phyloP scores from a whole-genome alignment of 1,140 invertebrate genomes.

The Pogonognathellus flavescens region DNA sequence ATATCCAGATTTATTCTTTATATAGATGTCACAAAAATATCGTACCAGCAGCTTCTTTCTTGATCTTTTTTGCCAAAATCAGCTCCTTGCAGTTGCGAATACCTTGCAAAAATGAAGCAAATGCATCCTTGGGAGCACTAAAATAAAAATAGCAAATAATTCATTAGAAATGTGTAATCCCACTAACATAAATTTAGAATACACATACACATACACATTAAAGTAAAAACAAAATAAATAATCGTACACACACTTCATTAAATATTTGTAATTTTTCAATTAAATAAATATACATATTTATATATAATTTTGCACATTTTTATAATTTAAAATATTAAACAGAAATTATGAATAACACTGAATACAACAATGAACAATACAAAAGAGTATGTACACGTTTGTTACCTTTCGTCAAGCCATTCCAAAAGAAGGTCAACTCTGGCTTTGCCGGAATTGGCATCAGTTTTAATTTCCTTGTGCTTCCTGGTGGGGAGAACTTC shows the following conservation, averaged over 20 bases:
- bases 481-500: conserved; percentile 56
- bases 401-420: conserved; percentile 58
- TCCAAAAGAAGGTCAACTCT: conserved; percentile 57
- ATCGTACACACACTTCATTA: too few species aligned
- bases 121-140: conserved; percentile 55
- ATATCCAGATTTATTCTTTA: not conserved
- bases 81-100: conserved; percentile 58
- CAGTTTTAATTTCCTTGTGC: conserved; percentile 59
- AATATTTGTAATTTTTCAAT: too few species aligned
- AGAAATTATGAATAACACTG: too few species aligned
- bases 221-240: not conserved
- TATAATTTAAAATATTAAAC: too few species aligned
- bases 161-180: not conserved
- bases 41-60: conserved; percentile 56
- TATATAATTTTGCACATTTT: too few species aligned
- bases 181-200: not conserved
- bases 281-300: too few species aligned
- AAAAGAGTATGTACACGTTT: not conserved
- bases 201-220: not conserved
- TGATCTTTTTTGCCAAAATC: conserved; percentile 59
- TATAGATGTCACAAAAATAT: not conserved
- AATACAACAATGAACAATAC: too few species aligned
- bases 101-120: conserved; percentile 55
- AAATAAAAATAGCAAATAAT: not conserved
- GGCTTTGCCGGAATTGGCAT: conserved; percentile 34